Evolutionary conservation across 2,113 vertebrate genomes (phyloP), one percentile per base, ranked within the genome.

Genomic region (Pseudopodoces humilis): DNA sequence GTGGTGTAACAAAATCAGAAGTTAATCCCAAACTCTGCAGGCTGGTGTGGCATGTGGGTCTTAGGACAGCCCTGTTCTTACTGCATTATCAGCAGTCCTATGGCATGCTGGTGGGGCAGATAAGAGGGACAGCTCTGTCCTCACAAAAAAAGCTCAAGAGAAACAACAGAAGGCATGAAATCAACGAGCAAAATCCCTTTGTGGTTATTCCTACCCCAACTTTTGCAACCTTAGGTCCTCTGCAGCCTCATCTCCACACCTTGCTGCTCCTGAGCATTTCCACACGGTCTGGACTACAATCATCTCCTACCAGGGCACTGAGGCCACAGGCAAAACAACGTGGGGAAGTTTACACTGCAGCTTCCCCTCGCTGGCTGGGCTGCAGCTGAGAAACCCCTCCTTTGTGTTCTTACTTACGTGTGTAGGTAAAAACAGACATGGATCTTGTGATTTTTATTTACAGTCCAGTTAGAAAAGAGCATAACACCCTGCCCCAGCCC

Each of bases 371-470:
- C 30, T 74, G 64, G 30, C 39, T 16, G 35, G 72, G 83, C 30
- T 49, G 31, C 59, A 0, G 18, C 64, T 44, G 72, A 85, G 64
- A 80, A 90, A 37, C 25, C 12, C 52, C 90, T 86, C 46, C 64
- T 85, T 59, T 76, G 43, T 33, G 49, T 0, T 0, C 64, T 68
- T 27, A 37, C 46, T 81, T 62, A 43, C 2, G 7, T 5, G 20
- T 13, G 53, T 41, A 80, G 46, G 63, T 62, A 67, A 80, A 63
- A 82, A 53, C 56, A 67, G 10, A 41, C n/a, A 21, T 2, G n/a
- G 52, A 52, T 74, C 49, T 35, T 13, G 8, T 46, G 39, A 55
- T 17, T 74, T 96, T 95, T 95, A 96, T 94, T 95, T 91, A 91
- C 62, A 85, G 81, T 72, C 39, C 59, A 43, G 24, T 60, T 75